Evolutionary conservation across 2,888 invertebrate genomes (phyloP).

Genomic region (Agriopis marginaria): DNA sequence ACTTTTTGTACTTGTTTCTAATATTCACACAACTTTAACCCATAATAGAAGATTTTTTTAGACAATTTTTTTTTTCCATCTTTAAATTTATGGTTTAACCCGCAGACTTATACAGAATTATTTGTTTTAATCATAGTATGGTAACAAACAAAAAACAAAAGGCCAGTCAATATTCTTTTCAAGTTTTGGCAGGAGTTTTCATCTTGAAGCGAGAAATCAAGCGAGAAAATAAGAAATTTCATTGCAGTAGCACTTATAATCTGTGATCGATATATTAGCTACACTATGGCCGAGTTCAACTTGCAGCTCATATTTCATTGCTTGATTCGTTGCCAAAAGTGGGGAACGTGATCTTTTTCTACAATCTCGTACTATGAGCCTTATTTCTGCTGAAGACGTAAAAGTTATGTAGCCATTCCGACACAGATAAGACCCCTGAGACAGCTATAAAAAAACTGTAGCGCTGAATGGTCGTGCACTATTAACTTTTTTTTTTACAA

Average conservation of each 20-base stretch:
- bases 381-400: slow-evolving; percentile 29
- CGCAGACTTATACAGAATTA: too few species aligned
- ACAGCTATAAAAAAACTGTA: not conserved
- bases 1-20: too few species aligned
- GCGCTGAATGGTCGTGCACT: not conserved
- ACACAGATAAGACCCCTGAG: slow-evolving; percentile 22
- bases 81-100: too few species aligned
- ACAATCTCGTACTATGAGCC: slow-evolving; percentile 25
- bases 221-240: not conserved
- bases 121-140: too few species aligned
- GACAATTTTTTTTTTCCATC: too few species aligned
- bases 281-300: slow-evolving; percentile 6
- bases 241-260: not conserved
- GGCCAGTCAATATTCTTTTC: too few species aligned
- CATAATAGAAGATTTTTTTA: too few species aligned
- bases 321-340: slow-evolving; percentile 31
- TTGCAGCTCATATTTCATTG: slow-evolving; percentile 31
- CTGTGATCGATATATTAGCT: slow-evolving; percentile 21
- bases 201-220: not conserved
- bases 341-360: slow-evolving; percentile 26
- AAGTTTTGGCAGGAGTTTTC: too few species aligned
- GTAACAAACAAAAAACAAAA: too few species aligned
- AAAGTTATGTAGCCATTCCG: slow-evolving; percentile 25
- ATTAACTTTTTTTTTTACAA: not conserved
- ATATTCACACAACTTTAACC: too few species aligned